Evolutionary conservation across 1,140 invertebrate species (phyloP).

Genomic region (Conus ventricosus): DNA sequence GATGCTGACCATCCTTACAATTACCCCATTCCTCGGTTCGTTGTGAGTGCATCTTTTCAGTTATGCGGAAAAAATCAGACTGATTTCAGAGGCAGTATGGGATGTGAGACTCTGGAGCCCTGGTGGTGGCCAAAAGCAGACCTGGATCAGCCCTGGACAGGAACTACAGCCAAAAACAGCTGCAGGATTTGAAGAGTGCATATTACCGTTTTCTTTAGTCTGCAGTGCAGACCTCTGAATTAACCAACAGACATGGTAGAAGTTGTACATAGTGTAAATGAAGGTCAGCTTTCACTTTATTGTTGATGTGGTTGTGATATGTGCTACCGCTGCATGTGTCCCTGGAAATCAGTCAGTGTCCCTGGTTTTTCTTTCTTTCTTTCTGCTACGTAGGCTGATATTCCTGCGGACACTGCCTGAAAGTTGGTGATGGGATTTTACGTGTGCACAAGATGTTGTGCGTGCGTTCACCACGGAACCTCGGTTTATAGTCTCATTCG

Average conservation of each 20-base stretch:
- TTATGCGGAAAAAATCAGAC: conserved; percentile 16
- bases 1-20: background rate
- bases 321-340: no score
- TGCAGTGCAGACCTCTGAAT: background rate
- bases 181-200: conserved; percentile 22
- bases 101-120: background rate
- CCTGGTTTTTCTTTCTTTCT: no score
- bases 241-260: background rate
- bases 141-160: background rate
- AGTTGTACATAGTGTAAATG: background rate
- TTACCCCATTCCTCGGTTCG: conserved; percentile 15
- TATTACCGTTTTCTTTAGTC: background rate
- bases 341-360: no score
- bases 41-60: conserved; percentile 17
- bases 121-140: conserved; percentile 11
- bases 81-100: background rate
- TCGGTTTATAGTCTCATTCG: no score
- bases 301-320: no score
- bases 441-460: no score
- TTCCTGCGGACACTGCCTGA: no score
- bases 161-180: background rate
- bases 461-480: no score
- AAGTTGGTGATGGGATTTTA: no score
- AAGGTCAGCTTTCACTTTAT: no score
- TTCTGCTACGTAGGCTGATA: no score